Base-by-base conservation (phyloP, 2,113 vertebrate genomes). In the Marmota flaviventris region DNA sequence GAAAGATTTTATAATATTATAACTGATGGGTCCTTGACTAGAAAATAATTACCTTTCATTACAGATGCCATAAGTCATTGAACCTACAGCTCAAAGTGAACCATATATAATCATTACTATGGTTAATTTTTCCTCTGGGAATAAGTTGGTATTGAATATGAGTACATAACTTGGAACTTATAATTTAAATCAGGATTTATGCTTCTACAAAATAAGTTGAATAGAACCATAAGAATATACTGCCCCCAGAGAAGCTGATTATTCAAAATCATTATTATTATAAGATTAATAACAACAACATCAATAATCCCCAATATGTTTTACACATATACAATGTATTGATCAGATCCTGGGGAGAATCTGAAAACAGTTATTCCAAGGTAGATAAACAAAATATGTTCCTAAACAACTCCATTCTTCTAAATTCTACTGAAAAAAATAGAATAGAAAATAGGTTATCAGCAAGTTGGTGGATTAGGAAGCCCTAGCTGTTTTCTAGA, bases 41-140 rank as follows among this genome's bases (percentile, higher is more conserved):
- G 94, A 97, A 96, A 98, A 97, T 63, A 97, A 51, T 97, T 95
- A 93, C 27, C n/a, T 84, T 96, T 58, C 6, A 89, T 83, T 89
- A 85, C 11, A 93, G 73, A 93, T 95, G 78, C 32, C 37, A 37
- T 73, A 97, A 97, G 79, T 93, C 97, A 94, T 94, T 91, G 25
- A 88, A 94, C 56, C 48, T 39, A 39, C 1, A 77, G 63, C 69
- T 91, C 93, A 75, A 97, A 58, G 61, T 76, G 69, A 96, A 97
- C 51, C 14, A 73, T 72, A 42, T 56, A 39, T 67, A 75, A 82
- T 56, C 32, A 65, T 89, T 87, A 86, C 82, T 78, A 86, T 51
- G 34, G 14, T 78, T 93, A 81, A 85, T 85, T 87, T 89, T 63
- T 2, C 82, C n/a, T 6, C 25, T 58, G 8, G 4, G 12, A 82